These are phyloP conservation scores for Nasonia oneida DNA, from an alignment of 2,888 invertebrate genomes.

Conservation along the genomic window DNA sequence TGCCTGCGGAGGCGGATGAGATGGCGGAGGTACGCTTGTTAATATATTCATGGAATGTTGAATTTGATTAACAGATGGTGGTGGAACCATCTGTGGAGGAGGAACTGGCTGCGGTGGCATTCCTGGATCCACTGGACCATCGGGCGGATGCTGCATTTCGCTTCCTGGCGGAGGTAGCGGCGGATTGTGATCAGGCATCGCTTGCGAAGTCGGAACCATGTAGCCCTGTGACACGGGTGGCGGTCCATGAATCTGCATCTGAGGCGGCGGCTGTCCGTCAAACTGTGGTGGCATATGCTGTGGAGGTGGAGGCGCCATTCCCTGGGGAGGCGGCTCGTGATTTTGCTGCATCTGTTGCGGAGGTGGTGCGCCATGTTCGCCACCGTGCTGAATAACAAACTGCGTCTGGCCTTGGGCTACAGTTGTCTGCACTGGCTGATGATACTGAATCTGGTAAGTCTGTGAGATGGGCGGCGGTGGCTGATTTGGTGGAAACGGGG, in stretches of 20 bases:
- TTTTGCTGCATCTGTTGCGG: conserved; percentile 72
- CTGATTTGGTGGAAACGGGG: conserved; percentile 77
- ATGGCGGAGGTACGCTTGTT: conserved; percentile 76
- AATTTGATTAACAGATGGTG: conserved; percentile 73
- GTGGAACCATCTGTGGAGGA: conserved; percentile 77
- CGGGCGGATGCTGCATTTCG: conserved; percentile 79
- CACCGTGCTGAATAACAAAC: conserved; percentile 74
- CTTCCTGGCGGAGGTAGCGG: conserved; percentile 80
- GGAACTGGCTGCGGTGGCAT: conserved; percentile 78
- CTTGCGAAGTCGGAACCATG: conserved; percentile 70
- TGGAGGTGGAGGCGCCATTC: conserved; percentile 59
- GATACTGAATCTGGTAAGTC: conserved; percentile 77
- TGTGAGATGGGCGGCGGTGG: conserved; percentile 78
- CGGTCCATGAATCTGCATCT: conserved; percentile 58
- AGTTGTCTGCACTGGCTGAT: conserved; percentile 71
- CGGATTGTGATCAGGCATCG: conserved; percentile 72
- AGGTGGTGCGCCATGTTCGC: conserved; percentile 71
- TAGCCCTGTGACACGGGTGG: conserved; percentile 69
- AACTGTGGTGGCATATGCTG: conserved; percentile 69
- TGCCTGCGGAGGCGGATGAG: conserved; percentile 74
- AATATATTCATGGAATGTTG: conserved; percentile 75
- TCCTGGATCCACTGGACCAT: conserved; percentile 79
- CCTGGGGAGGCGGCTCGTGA: conserved; percentile 71
- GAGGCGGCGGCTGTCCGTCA: conserved; percentile 71
- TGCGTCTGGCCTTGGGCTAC: conserved; percentile 74